Percentiles rank a stretch among this genome's conserved stretches.
Evolutionary conservation across 2,113 vertebrate species (phyloP).

Genomic region (Poeciliopsis prolifica): DNA sequence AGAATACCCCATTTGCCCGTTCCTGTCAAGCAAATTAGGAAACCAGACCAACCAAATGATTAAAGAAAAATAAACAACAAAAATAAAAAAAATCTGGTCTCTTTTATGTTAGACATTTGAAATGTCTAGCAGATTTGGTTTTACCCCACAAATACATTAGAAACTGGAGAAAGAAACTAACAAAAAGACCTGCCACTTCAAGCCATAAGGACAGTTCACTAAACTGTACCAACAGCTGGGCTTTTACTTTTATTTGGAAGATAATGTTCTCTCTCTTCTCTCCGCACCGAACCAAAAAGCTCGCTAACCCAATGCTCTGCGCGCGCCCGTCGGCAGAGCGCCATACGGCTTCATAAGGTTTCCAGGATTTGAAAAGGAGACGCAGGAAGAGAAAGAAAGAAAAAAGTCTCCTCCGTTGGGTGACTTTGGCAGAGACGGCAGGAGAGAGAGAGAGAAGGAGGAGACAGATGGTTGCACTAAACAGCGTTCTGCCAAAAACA

Average conservation of each 20-base stretch:
- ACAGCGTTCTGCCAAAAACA: conserved; percentile 91
- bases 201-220: conserved; percentile 72
- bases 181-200: conserved; percentile 36
- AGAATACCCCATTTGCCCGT: too few relatives aligned
- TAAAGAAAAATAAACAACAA: too few relatives aligned
- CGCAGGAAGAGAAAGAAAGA: conserved; percentile 39
- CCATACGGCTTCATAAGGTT: conserved; percentile 94
- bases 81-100: too few relatives aligned
- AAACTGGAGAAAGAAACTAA: background rate
- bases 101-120: too few relatives aligned
- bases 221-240: conserved; percentile 86
- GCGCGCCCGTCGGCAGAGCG: conserved; percentile 82
- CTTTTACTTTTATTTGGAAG: conserved; percentile 54
- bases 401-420: conserved; percentile 80
- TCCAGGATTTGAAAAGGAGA: conserved; percentile 85
- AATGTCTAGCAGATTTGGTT: too few relatives aligned
- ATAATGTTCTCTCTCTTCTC: conserved; percentile 42
- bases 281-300: conserved; percentile 20
- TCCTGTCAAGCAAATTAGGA: too few relatives aligned
- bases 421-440: conserved; percentile 89
- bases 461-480: conserved; percentile 99
- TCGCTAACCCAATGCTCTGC: conserved; percentile 14
- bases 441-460: conserved; percentile 83
- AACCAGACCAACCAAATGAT: too few relatives aligned
- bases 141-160: too few relatives aligned